phyloP scores from a whole-genome alignment of 2,888 invertebrate genomes.

The Zootermopsis nevadensis region DNA sequence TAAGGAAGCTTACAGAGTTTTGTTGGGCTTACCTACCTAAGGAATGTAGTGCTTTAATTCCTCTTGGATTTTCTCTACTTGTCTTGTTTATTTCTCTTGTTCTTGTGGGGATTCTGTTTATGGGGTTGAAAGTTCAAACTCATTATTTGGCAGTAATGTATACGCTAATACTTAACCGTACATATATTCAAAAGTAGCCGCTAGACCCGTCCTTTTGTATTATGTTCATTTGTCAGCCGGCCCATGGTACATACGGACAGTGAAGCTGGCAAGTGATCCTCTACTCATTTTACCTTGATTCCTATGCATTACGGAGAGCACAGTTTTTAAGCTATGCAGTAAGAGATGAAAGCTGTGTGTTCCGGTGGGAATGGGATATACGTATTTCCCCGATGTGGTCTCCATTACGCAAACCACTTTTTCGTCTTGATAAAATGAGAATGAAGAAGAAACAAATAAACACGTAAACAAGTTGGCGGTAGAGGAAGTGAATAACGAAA shows the following conservation, averaged over 20 bases:
- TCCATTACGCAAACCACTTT: no score
- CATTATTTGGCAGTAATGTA: constrained; percentile 31
- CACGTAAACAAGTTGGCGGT: no score
- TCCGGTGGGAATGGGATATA: no score
- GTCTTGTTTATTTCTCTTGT: constrained; percentile 46
- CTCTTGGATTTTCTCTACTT: constrained; percentile 48
- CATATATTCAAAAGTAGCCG: constrained; percentile 57
- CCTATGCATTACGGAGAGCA: no score
- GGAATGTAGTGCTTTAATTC: constrained; percentile 43
- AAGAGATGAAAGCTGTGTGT: no score
- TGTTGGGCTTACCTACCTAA: constrained; percentile 29
- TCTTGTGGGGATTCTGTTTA: constrained; percentile 22
- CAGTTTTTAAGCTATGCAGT: no score
- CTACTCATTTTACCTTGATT: no score
- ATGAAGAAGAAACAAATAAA: no score
- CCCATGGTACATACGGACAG: not conserved
- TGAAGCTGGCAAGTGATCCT: no score
- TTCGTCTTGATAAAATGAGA: no score
- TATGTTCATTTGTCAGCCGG: not conserved
- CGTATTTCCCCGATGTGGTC: no score
- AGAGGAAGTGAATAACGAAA: no score
- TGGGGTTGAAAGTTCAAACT: constrained; percentile 47
- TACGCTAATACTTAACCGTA: not conserved
- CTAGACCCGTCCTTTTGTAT: not conserved
- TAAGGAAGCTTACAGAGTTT: constrained; percentile 22